Percentiles rank a stretch among this genome's conserved stretches.
These are phyloP conservation scores for Drosophila melanogaster DNA, from an alignment of 1,140 invertebrate genomes.

Conservation along the genomic window Release_6_plus_ISO1_MT NT_037436.4:13625501-13626000, in stretches of 20 bases:
- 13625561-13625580: constrained; percentile 51
- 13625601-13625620: constrained; percentile 30
- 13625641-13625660: constrained; percentile 4
- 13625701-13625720: constrained; percentile 68
- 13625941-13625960: constrained; percentile 42
- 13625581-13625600: constrained; percentile 37
- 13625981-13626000: constrained; percentile 51
- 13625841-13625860: constrained; percentile 21
- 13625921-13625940: constrained; percentile 82
- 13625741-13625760: constrained; percentile 55
- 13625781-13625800: constrained; percentile 60
- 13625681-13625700: constrained; percentile 34
- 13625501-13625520: constrained; percentile 38
- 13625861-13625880: constrained; percentile 27
- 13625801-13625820: constrained; percentile 80
- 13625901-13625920: constrained; percentile 68
- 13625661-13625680: constrained; percentile 4
- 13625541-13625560: constrained; percentile 45
- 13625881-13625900: constrained; percentile 32
- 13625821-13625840: constrained; percentile 53
- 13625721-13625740: constrained; percentile 61
- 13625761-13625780: constrained; percentile 9
- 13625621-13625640: neutral
- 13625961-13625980: constrained; percentile 43
- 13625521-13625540: constrained; percentile 41